phyloP scores from a whole-genome alignment of 1,140 invertebrate genomes.

The Mycetomoellerius zeteki region DNA sequence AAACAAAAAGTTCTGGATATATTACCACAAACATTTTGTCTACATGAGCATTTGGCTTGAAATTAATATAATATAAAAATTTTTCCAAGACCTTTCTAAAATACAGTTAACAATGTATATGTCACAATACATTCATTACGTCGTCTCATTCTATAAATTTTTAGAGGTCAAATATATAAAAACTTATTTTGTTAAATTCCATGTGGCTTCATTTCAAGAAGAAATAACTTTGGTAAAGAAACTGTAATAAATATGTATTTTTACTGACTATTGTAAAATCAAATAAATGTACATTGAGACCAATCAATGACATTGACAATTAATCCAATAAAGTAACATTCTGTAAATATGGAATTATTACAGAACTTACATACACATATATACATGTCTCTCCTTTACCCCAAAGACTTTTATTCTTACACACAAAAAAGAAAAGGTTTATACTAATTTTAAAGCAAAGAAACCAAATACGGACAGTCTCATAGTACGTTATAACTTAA shows the following conservation, averaged over 20 bases:
- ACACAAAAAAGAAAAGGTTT: slow-evolving; percentile 23
- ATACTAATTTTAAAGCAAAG: not conserved
- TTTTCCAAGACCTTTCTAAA: slow-evolving; percentile 36
- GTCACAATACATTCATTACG: slow-evolving; percentile 17
- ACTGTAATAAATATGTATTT: slow-evolving; percentile 61
- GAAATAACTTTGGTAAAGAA: slow-evolving; percentile 67
- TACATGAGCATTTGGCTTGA: not conserved
- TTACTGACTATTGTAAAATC: slow-evolving; percentile 46
- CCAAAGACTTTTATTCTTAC: slow-evolving; percentile 23
- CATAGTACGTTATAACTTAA: slow-evolving; percentile 59
- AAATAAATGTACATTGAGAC: slow-evolving; percentile 43
- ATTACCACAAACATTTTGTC: not conserved
- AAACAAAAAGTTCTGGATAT: slow-evolving; percentile 17
- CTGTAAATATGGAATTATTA: slow-evolving; percentile 32
- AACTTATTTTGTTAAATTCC: slow-evolving; percentile 52
- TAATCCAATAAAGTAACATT: slow-evolving; percentile 43
- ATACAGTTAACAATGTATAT: slow-evolving; percentile 32
- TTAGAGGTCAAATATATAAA: slow-evolving; percentile 43
- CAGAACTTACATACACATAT: slow-evolving; percentile 2
- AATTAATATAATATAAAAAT: slow-evolving; percentile 27
- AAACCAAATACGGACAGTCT: slow-evolving; percentile 66
- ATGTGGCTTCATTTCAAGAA: slow-evolving; percentile 25
- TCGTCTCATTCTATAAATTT: not conserved
- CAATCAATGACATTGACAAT: slow-evolving; percentile 36
- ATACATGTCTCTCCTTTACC: slow-evolving; percentile 30